A percentile compares a stretch with the other conserved stretches of the same genome.
phyloP scores from a whole-genome alignment of 2,797 vertebrate genomes.

The Bovichtus diacanthus region DNA sequence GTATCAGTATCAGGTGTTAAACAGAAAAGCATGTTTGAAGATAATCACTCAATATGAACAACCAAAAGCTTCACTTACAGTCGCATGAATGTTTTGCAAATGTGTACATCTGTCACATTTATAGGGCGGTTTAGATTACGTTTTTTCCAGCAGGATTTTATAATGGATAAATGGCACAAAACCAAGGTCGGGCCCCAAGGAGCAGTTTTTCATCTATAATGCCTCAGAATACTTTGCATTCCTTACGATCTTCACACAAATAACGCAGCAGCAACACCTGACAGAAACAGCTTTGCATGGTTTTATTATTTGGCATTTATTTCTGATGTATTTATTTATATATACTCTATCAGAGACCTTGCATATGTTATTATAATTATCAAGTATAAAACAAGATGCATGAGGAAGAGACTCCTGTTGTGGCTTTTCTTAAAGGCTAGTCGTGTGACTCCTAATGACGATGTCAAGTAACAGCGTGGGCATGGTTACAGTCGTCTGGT shows the following conservation, averaged over 20 bases:
- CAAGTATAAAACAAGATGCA: slow-evolving; percentile 41
- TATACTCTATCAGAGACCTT: slow-evolving; percentile 24
- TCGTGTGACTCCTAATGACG: slow-evolving; percentile 33
- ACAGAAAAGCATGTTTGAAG: neutral
- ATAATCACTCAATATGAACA: neutral
- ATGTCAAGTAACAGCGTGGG: slow-evolving; percentile 27
- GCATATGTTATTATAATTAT: slow-evolving; percentile 42
- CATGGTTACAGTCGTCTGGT: slow-evolving; percentile 35
- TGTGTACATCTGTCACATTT: neutral
- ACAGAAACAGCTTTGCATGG: slow-evolving; percentile 54
- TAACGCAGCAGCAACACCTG: neutral
- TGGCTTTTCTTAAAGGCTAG: slow-evolving; percentile 22
- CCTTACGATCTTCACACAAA: neutral
- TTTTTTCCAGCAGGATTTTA: neutral
- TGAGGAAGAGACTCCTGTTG: slow-evolving; percentile 28
- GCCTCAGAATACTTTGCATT: neutral
- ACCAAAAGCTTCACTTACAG: neutral
- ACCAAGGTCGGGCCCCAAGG: neutral
- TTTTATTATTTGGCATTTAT: slow-evolving; percentile 47
- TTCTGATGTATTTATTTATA: slow-evolving; percentile 22
- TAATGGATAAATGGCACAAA: neutral
- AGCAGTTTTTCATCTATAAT: neutral
- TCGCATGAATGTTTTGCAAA: neutral
- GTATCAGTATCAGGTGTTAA: neutral
- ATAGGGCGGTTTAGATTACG: neutral